Conservation (phyloP, 2,113 vertebrate genomes). For the Orcinus orca region DNA sequence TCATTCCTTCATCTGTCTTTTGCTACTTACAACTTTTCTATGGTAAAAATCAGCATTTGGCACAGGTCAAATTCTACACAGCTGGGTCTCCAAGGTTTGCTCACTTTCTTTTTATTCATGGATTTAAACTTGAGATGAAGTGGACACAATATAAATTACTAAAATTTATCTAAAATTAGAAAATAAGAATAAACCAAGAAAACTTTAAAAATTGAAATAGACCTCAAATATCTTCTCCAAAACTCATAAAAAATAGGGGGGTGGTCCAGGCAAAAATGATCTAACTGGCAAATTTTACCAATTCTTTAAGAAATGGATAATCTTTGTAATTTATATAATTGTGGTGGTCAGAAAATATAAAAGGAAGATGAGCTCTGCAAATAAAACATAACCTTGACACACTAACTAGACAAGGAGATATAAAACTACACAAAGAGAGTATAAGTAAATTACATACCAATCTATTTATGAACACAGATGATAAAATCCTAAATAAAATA, state of each 20-base stretch:
- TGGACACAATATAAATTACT: background rate
- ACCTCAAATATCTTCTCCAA: background rate
- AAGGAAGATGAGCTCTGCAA: background rate
- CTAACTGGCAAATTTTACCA: background rate
- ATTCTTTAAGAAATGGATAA: background rate
- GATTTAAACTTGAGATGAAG: background rate
- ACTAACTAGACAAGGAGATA: background rate
- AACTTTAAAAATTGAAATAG: background rate
- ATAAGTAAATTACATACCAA: background rate
- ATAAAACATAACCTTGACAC: background rate
- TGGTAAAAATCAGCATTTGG: background rate
- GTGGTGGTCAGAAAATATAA: background rate
- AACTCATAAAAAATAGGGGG: background rate
- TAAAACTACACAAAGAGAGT: background rate
- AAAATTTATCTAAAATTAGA: background rate
- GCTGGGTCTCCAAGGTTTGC: background rate
- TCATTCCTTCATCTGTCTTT: background rate
- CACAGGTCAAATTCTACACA: background rate
- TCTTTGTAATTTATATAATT: background rate
- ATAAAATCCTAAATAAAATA: constrained; percentile 28
- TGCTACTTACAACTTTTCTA: background rate
- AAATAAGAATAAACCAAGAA: background rate
- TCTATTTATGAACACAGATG: background rate
- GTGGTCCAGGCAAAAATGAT: background rate
- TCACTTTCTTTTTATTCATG: background rate